These are phyloP conservation scores for Drosophila sp. DNA, from an alignment of 1,140 invertebrate species.

Conservation along the genomic window DNA sequence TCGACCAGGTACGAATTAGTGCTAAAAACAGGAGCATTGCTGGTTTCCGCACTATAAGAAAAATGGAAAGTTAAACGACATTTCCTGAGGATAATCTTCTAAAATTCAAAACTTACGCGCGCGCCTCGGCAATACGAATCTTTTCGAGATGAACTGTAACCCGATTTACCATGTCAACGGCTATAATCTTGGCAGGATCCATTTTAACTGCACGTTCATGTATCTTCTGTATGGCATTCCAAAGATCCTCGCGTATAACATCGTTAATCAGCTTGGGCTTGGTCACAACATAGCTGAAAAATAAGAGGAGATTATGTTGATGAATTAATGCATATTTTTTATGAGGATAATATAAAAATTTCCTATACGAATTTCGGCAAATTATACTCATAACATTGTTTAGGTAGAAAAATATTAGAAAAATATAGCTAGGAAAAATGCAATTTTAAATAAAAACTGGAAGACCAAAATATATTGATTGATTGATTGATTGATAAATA, in stretches of 20 bases:
- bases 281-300: conserved; percentile 78
- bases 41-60: conserved; percentile 86
- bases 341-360: background rate
- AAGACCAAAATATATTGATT: no score
- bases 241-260: conserved; percentile 91
- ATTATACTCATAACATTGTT: no score
- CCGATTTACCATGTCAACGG: conserved; percentile 90
- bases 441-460: no score
- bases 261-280: conserved; percentile 87
- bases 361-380: no score
- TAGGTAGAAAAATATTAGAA: no score
- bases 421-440: conserved; percentile 51
- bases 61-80: no score
- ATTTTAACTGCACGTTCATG: conserved; percentile 90
- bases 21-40: conserved; percentile 89
- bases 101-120: conserved; percentile 87
- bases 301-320: background rate
- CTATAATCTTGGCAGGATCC: conserved; percentile 92
- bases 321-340: background rate
- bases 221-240: conserved; percentile 91
- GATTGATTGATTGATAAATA: no score
- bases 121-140: conserved; percentile 90
- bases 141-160: conserved; percentile 94
- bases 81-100: background rate
- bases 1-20: conserved; percentile 91